These are phyloP conservation scores for Tyrannus savana DNA, from an alignment of 2,113 vertebrate species.

Conservation along the genomic window DNA sequence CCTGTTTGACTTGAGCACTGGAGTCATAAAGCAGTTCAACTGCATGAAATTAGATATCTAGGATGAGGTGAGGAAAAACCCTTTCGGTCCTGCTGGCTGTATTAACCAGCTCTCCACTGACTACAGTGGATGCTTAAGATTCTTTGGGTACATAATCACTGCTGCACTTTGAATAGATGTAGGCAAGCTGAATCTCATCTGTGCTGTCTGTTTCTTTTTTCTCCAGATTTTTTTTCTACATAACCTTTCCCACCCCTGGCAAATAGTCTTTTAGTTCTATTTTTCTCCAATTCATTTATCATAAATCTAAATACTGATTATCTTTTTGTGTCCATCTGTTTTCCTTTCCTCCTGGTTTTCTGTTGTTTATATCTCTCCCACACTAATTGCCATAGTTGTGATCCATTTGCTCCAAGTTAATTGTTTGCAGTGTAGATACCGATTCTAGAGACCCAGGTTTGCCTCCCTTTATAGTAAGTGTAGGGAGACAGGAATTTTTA, in stretches of 20 bases:
- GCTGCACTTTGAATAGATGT: neutral
- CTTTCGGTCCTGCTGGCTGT: neutral
- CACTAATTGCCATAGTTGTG: neutral
- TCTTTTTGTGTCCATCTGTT: neutral
- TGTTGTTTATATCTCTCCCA: neutral
- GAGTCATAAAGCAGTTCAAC: neutral
- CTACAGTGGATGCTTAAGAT: neutral
- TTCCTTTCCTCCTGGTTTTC: neutral
- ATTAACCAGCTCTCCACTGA: neutral
- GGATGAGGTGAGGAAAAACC: neutral
- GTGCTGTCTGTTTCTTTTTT: neutral
- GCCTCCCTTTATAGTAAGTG: neutral
- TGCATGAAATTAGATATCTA: neutral
- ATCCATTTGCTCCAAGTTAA: neutral
- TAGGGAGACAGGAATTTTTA: neutral
- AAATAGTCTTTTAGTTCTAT: neutral
- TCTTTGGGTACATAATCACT: neutral
- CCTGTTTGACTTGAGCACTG: neutral
- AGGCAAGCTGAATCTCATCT: neutral
- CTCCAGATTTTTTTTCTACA: neutral
- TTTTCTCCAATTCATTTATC: neutral
- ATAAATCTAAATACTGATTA: neutral
- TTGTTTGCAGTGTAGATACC: neutral
- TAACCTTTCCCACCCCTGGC: fast-evolving
- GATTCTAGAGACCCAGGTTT: neutral